Evolutionary conservation across 2,888 invertebrate species (phyloP), one percentile per base, ranked within the genome.

Genomic region (Drosophila flavopinicola): DNA sequence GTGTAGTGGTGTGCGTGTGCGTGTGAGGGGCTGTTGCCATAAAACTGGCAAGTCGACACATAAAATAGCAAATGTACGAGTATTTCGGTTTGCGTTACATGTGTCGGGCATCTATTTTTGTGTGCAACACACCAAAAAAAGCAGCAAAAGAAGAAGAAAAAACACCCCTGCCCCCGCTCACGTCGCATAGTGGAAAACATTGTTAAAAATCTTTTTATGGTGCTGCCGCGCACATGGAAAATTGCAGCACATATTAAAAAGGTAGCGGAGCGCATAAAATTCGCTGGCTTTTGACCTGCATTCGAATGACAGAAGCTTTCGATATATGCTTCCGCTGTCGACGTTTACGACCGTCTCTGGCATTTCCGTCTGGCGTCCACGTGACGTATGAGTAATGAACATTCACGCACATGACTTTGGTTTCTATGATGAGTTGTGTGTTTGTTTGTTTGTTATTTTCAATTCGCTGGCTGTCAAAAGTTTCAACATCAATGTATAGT

Each of bases 301-400:
- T 45, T 37, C 51, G 11, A n/a, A 9, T 47, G 32, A 30, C 20
- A 48, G 10, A 24, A 60, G 41, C 49, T 61, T 65, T 45, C 56
- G 57, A 38, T 44, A 38, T 44, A 61, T 56, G 9, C 42, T 68
- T 53, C 13, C 13, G 7, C 42, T 3, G 6, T 1, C 20, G 9
- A 39, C 17, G 47, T 58, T 51, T 69, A 52, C 65, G 72, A 65
- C 73, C 60, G 59, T 48, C 13, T 3, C 17, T 10, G 13, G 41
- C 58, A 54, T 66, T 75, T 61, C 35, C 49, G 42, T 38, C 20
- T 32, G 25, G 47, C 48, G 64, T 41, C 52, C 65, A 63, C 51
- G 60, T 69, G 73, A 69, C 80, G 79, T 78, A 75, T 78, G 78
- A 57, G 75, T 78, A 80, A 84, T 84, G 82, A 69, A 79, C 72